These are phyloP conservation scores for Scaptodrosophila lebanonensis DNA, from an alignment of 1,140 invertebrate species.

Conservation along the genomic window DNA sequence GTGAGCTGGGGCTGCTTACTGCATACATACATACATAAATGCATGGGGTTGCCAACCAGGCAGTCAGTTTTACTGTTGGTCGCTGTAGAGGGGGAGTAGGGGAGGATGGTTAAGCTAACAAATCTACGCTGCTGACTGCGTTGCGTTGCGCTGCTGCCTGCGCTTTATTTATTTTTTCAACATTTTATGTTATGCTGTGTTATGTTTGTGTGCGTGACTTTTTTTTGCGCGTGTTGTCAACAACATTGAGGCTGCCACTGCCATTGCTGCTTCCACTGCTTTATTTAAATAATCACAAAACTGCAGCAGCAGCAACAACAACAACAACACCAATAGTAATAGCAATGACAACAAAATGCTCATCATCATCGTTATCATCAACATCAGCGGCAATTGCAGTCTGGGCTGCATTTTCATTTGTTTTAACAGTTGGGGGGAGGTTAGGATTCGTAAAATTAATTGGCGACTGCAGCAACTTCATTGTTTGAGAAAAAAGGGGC, in stretches of 20 bases:
- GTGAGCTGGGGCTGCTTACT: background rate
- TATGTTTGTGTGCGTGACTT: background rate
- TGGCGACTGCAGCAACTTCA: background rate
- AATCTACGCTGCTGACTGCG: slow-evolving; percentile 6
- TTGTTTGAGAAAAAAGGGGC: no score
- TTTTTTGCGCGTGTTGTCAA: no score
- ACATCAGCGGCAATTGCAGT: no score
- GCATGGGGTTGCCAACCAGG: slow-evolving; percentile 48
- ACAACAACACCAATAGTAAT: background rate
- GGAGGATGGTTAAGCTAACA: no score
- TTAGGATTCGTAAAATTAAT: background rate
- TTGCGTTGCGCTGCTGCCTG: slow-evolving; percentile 8
- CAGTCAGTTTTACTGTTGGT: slow-evolving; percentile 1
- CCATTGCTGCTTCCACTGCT: no score
- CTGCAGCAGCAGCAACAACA: slow-evolving; percentile 10
- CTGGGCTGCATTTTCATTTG: no score
- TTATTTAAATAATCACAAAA: no score
- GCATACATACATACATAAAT: slow-evolving; percentile 29
- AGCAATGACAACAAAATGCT: slow-evolving; percentile 4
- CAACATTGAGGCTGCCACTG: no score
- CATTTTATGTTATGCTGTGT: slow-evolving; percentile 18
- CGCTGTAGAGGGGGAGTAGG: no score
- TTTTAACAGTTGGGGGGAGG: no score
- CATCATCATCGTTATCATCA: no score
- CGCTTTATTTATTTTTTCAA: slow-evolving; percentile 48